A percentile compares a stretch with the other conserved stretches of the same genome.
Conservation (phyloP, 2,113 vertebrate genomes). For the Anoplopoma fimbria region DNA sequence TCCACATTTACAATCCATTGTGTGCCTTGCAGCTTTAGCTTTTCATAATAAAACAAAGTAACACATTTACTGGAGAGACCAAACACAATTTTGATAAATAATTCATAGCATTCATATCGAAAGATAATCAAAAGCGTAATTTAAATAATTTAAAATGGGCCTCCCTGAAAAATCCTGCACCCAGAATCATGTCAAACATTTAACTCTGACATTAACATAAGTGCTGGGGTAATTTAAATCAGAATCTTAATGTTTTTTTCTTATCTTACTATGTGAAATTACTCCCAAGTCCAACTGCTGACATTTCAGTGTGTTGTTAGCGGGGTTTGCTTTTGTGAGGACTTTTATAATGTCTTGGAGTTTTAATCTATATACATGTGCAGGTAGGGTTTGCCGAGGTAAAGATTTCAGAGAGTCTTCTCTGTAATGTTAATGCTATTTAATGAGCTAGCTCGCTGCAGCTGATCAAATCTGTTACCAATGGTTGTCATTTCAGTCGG, state of each 20-base stretch:
- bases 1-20: neutral
- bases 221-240: neutral
- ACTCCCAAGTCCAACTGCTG: neutral
- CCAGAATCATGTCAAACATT: slow-evolving; percentile 14
- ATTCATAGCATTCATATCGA: slow-evolving; percentile 28
- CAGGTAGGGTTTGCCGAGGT: neutral
- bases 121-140: slow-evolving; percentile 43
- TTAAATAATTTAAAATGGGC: slow-evolving; percentile 44
- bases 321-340: neutral
- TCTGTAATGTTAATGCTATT: neutral
- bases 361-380: neutral
- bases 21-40: slow-evolving; percentile 3
- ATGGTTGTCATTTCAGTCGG: neutral
- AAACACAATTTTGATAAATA: slow-evolving; percentile 23
- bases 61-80: neutral
- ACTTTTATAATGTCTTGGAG: neutral
- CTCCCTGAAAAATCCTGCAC: neutral
- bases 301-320: neutral
- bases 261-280: neutral
- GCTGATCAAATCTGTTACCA: neutral
- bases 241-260: neutral
- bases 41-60: slow-evolving; percentile 11
- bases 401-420: neutral
- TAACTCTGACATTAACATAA: neutral
- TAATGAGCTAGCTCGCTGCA: neutral